Evolutionary conservation across 2,113 vertebrate species (phyloP).

Genomic region (Micromys minutus): DNA sequence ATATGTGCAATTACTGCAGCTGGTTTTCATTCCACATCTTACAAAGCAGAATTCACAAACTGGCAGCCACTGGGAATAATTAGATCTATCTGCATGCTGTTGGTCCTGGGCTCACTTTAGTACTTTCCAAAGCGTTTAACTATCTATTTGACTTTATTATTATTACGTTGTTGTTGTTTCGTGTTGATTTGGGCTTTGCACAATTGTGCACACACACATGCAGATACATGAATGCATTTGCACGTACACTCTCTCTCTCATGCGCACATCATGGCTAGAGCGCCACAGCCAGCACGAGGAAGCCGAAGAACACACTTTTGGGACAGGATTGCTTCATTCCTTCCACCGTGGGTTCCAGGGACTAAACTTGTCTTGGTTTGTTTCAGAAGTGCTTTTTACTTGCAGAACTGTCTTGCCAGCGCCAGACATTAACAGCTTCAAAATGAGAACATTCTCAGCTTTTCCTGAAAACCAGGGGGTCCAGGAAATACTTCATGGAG

Average conservation of each 20-base stretch:
- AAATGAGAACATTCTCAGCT: not conserved
- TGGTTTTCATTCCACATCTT: slow-evolving; percentile 4
- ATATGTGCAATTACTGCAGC: not conserved
- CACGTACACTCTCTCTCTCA: no score
- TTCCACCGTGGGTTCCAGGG: not conserved
- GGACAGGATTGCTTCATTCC: not conserved
- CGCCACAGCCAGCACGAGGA: not conserved
- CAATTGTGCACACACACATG: no score
- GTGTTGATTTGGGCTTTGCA: no score
- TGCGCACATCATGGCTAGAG: not conserved
- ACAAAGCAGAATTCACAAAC: not conserved
- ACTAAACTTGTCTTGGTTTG: not conserved
- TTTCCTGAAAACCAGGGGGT: slow-evolving; percentile 28
- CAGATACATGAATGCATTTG: no score
- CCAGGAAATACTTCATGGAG: not conserved
- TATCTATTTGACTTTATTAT: no score
- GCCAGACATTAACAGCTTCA: not conserved
- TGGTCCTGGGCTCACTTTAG: not conserved
- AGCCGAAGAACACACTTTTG: not conserved
- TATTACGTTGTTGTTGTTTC: no score
- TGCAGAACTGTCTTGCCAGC: not conserved
- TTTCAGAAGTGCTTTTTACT: not conserved
- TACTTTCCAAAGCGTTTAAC: not conserved
- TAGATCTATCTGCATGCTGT: not conserved
- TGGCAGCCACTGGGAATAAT: not conserved